A percentile compares a stretch with the other conserved stretches of the same genome.
phyloP scores from a whole-genome alignment of 2,113 vertebrate genomes.

The Nanorana parkeri region DNA sequence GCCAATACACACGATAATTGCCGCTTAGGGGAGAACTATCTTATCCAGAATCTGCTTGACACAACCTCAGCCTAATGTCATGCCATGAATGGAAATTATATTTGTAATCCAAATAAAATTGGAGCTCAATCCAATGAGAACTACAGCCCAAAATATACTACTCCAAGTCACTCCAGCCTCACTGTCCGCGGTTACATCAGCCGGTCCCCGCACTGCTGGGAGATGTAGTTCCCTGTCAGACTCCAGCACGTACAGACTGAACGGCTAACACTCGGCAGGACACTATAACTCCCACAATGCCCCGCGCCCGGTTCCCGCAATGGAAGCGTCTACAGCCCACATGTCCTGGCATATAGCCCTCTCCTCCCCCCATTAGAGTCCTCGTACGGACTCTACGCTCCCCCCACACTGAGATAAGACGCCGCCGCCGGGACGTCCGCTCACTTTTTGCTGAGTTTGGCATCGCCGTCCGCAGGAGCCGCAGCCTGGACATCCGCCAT shows the following conservation, averaged over 20 bases:
- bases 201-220: neutral
- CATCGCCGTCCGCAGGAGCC: neutral
- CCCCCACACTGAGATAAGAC: no score
- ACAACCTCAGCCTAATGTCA: no score
- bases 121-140: no score
- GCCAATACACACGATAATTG: no score
- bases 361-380: no score
- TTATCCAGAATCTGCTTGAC: no score
- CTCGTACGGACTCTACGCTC: no score
- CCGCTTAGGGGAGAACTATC: no score
- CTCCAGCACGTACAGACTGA: no score
- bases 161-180: neutral
- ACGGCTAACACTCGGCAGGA: neutral
- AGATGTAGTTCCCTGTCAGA: constrained; percentile 12
- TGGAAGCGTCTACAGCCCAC: neutral
- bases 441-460: constrained; percentile 71
- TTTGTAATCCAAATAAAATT: no score
- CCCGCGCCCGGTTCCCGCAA: neutral
- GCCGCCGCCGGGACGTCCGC: constrained; percentile 4
- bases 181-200: constrained; percentile 42
- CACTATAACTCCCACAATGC: constrained; percentile 43
- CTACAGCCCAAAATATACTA: no score
- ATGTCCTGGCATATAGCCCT: neutral
- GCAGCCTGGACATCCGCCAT: constrained; percentile 44
- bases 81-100: no score